Conservation (phyloP, 37 sponge, comb jelly and placozoan genomes). For the Lycopodina hypogea region DNA sequence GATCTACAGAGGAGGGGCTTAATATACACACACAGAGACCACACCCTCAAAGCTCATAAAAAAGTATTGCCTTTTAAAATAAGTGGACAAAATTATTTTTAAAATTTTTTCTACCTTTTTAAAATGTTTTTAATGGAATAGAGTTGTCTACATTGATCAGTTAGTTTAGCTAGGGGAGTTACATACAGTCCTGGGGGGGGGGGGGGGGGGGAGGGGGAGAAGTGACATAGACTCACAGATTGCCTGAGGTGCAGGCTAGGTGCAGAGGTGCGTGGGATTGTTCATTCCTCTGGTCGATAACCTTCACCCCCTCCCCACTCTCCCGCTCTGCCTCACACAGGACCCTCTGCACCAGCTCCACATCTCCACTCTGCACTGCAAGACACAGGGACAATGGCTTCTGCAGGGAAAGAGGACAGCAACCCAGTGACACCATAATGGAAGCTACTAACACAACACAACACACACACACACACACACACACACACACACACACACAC, state of each 20-base stretch:
- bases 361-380: conserved; percentile 78
- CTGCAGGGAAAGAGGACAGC: conserved; percentile 40
- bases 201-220: not conserved
- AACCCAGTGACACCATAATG: not conserved
- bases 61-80: no score
- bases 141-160: no score
- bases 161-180: no score
- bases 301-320: conserved; percentile 22
- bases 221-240: conserved; percentile 38
- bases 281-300: conserved; percentile 73
- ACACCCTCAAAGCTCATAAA: no score
- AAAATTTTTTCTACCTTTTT: no score
- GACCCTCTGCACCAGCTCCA: conserved; percentile 34
- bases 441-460: no score
- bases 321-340: conserved; percentile 14
- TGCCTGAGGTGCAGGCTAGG: conserved; percentile 66
- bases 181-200: no score
- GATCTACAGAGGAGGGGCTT: no score
- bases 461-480: no score
- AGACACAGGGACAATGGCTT: conserved; percentile 67
- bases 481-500: not conserved
- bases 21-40: no score
- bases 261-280: conserved; percentile 80
- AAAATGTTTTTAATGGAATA: no score
- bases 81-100: no score